Evolutionary conservation across 1,140 invertebrate genomes (phyloP).

Genomic region (Globodera ellingtonae): DNA sequence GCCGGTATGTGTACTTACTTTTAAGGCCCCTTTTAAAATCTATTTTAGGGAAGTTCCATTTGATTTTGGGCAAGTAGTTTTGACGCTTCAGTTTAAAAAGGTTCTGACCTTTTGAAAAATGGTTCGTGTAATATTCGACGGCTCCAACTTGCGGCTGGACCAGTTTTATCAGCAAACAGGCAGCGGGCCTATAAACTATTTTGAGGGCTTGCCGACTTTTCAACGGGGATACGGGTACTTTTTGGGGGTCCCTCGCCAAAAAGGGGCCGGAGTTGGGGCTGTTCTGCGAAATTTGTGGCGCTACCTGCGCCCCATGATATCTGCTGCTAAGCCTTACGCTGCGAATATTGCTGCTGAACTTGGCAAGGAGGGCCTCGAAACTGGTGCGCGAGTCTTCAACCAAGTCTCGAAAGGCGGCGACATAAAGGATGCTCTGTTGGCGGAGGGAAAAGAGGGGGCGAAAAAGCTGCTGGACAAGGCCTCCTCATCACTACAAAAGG

Average conservation of each 20-base stretch:
- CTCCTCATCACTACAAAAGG: neutral
- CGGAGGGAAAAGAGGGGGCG: slow-evolving; percentile 6
- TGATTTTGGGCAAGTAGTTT: neutral
- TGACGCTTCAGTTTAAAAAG: slow-evolving; percentile 1
- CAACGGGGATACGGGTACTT: slow-evolving; percentile 21
- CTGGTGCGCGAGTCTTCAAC: neutral
- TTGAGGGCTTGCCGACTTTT: neutral
- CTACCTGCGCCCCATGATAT: neutral
- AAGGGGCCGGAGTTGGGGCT: slow-evolving; percentile 6
- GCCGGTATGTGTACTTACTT: too few species aligned
- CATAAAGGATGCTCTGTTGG: neutral
- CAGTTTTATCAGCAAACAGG: slow-evolving; percentile 16
- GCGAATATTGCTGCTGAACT: neutral
- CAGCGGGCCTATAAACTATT: neutral
- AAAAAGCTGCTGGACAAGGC: slow-evolving; percentile 6
- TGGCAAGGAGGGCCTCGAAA: neutral
- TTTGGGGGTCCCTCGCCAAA: neutral
- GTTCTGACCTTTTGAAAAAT: slow-evolving; percentile 9
- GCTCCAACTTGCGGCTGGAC: neutral
- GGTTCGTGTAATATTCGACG: slow-evolving; percentile 33
- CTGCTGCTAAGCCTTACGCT: neutral
- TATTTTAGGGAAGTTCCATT: neutral
- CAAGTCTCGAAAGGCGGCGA: neutral
- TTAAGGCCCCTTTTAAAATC: too few species aligned
- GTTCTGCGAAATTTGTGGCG: slow-evolving; percentile 17